Evolutionary conservation across 2,888 invertebrate species (phyloP).

Genomic region (Orchestes rusci): DNA sequence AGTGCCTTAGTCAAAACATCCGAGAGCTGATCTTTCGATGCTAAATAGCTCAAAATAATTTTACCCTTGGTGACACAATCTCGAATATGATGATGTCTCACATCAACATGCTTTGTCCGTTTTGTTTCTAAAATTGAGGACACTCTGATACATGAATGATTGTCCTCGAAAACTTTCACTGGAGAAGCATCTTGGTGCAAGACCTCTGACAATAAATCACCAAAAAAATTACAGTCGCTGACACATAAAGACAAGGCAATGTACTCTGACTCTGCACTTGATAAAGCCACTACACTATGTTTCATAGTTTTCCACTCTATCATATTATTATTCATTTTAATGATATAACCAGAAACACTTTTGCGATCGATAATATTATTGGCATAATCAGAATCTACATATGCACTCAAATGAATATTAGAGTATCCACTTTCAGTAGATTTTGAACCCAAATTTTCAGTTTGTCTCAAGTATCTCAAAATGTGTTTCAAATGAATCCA

Average conservation of each 20-base stretch:
- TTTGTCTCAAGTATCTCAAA: slow-evolving; percentile 8
- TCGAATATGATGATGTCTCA: slow-evolving; percentile 9
- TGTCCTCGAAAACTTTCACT: slow-evolving; percentile 20
- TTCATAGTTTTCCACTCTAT: slow-evolving; percentile 26
- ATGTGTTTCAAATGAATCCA: slow-evolving; percentile 23
- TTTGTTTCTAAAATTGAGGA: slow-evolving; percentile 22
- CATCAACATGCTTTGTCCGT: slow-evolving; percentile 23
- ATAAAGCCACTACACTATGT: slow-evolving; percentile 21
- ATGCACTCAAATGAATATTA: slow-evolving; percentile 6
- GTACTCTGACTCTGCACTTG: slow-evolving; percentile 27
- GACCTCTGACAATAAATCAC: slow-evolving; percentile 20
- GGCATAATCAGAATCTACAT: slow-evolving; percentile 27
- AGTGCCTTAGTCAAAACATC: no score
- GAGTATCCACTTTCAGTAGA: background rate
- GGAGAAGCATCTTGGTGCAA: slow-evolving; percentile 14
- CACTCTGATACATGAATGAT: slow-evolving; percentile 20
- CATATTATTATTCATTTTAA: slow-evolving; percentile 24
- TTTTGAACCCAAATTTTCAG: background rate
- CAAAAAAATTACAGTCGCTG: slow-evolving; percentile 24
- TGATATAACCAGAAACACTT: slow-evolving; percentile 25
- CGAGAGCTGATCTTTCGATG: no score
- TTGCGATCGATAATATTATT: slow-evolving; percentile 24
- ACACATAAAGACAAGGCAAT: slow-evolving; percentile 23
- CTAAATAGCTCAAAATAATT: no score
- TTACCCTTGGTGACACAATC: no score